Conservation (phyloP, 2,113 vertebrate genomes). For the Elgaria multicarinata region DNA sequence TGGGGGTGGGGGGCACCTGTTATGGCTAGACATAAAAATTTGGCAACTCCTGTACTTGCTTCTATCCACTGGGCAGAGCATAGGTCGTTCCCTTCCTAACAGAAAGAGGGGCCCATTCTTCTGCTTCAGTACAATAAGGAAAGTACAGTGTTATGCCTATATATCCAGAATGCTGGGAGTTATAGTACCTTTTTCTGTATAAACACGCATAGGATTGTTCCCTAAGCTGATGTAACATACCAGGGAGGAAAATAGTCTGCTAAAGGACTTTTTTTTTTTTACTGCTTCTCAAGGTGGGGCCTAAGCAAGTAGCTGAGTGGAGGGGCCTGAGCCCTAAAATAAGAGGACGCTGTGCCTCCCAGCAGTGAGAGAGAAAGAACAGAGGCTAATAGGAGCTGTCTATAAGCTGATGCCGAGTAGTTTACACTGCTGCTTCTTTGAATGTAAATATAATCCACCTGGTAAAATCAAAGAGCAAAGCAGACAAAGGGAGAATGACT, state of each 20-base stretch:
- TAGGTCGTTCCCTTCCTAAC: background rate
- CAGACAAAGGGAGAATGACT: background rate
- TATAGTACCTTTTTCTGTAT: too few relatives aligned
- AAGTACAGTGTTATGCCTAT: background rate
- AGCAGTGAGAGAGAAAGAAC: background rate
- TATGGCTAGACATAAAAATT: background rate
- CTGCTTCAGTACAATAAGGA: background rate
- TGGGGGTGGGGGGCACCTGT: background rate
- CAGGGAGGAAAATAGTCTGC: background rate
- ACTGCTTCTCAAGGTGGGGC: too few relatives aligned
- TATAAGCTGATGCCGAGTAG: background rate
- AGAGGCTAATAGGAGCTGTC: background rate
- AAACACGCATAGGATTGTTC: too few relatives aligned
- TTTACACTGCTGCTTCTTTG: background rate
- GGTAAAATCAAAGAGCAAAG: background rate
- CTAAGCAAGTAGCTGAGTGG: background rate
- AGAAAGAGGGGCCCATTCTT: background rate
- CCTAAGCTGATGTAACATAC: background rate
- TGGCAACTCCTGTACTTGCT: background rate
- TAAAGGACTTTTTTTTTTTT: background rate
- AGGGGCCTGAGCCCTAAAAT: background rate
- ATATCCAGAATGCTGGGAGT: too few relatives aligned
- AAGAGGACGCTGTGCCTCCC: background rate
- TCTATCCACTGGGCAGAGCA: background rate
- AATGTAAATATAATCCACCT: background rate